A percentile compares a stretch with the other conserved stretches of the same genome.
These are phyloP conservation scores for Leptoclinus maculatus DNA, from an alignment of 2,797 vertebrate species.

Conservation along the genomic window DNA sequence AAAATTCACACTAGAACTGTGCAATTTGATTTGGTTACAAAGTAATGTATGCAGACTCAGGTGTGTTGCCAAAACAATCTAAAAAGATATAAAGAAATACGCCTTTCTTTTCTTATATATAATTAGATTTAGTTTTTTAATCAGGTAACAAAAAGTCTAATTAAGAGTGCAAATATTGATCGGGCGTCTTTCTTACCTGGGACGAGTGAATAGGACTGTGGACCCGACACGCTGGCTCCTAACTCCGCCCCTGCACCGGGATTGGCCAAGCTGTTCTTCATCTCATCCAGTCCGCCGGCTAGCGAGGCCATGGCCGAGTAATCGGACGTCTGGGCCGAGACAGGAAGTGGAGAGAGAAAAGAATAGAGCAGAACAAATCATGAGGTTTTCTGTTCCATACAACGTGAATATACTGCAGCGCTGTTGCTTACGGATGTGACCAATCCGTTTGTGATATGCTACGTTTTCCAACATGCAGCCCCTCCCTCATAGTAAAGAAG, in stretches of 20 bases:
- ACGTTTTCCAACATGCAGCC: conserved; percentile 40
- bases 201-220: conserved; percentile 95
- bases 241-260: conserved; percentile 91
- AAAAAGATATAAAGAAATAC: background rate
- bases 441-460: conserved; percentile 45
- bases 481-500: conserved; percentile 29
- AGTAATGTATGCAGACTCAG: background rate
- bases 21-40: background rate
- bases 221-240: conserved; percentile 90
- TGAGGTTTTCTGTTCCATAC: conserved; percentile 12
- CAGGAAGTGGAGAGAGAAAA: conserved; percentile 36
- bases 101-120: background rate
- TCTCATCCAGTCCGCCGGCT: conserved; percentile 96
- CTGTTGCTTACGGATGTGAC: conserved; percentile 45
- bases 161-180: background rate
- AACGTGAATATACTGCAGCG: conserved; percentile 19
- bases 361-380: conserved; percentile 37
- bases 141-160: background rate
- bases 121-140: background rate
- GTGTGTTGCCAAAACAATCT: background rate
- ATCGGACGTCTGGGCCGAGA: conserved; percentile 89
- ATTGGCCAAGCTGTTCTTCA: conserved; percentile 96
- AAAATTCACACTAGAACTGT: background rate
- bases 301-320: conserved; percentile 97
- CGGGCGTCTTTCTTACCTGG: conserved; percentile 86